phyloP scores from a whole-genome alignment of 2,888 invertebrate species.

The Patella ulyssiponensis region DNA sequence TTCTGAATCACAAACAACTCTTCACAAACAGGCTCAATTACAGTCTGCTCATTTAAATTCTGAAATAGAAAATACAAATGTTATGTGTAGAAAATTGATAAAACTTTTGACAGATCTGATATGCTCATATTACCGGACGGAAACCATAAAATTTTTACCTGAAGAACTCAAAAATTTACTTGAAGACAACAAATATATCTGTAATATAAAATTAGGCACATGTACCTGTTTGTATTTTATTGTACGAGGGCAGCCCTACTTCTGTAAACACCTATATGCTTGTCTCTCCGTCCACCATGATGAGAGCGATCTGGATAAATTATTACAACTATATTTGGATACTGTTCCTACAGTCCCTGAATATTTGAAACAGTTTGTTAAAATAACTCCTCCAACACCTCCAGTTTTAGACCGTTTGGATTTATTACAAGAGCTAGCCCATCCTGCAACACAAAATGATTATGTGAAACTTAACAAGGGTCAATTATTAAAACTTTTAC shows the following conservation, averaged over 20 bases:
- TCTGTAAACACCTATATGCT: conserved; percentile 1
- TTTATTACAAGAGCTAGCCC: neutral
- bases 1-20: neutral
- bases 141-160: neutral
- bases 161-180: neutral
- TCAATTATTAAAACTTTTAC: neutral
- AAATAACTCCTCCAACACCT: neutral
- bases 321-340: neutral
- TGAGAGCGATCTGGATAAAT: neutral
- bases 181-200: neutral
- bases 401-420: neutral
- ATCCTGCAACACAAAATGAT: neutral
- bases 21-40: neutral
- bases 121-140: neutral
- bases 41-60: neutral
- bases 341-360: neutral
- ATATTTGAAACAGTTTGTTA: neutral
- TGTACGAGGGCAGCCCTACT: neutral
- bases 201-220: neutral
- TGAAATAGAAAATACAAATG: neutral
- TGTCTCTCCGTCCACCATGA: neutral
- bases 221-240: conserved; percentile 2
- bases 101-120: neutral
- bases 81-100: neutral
- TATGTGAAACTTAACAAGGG: neutral